A percentile compares a stretch with the other conserved stretches of the same genome.
Evolutionary conservation across 2,797 vertebrate species (phyloP).

Genomic region (Peromyscus nudipes): DNA sequence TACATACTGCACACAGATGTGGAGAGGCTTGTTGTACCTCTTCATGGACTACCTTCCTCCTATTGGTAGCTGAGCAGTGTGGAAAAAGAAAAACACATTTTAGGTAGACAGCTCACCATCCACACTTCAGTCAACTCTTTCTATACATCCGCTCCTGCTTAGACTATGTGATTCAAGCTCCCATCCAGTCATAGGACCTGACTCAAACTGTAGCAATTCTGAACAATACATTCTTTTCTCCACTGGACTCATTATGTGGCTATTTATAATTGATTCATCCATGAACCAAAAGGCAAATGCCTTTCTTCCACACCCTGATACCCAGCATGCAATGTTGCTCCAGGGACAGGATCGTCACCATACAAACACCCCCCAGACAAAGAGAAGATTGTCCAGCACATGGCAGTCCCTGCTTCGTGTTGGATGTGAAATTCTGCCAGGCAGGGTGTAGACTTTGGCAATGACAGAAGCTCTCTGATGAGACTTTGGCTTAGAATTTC

Average conservation of each 20-base stretch:
- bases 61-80: not conserved
- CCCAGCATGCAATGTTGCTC: not conserved
- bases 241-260: not conserved
- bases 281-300: slow-evolving; percentile 22
- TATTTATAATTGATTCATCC: slow-evolving; percentile 40
- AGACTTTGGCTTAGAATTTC: slow-evolving; percentile 47
- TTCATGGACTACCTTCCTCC: not conserved
- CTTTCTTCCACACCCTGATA: not conserved
- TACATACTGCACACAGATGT: not conserved
- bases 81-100: not conserved
- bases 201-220: slow-evolving; percentile 19
- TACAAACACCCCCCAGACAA: not conserved
- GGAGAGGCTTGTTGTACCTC: not conserved
- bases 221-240: not conserved
- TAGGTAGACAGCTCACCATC: not conserved
- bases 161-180: not conserved
- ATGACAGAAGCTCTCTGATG: not conserved
- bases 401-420: not conserved
- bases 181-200: not conserved
- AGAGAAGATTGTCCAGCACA: slow-evolving; percentile 37
- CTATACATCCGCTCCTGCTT: not conserved
- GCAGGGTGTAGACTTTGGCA: not conserved
- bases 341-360: not conserved
- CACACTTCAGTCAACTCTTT: not conserved
- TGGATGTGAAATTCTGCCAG: slow-evolving; percentile 10